Percentiles rank a stretch among this genome's conserved stretches.
phyloP scores from a whole-genome alignment of 2,113 vertebrate species.

The Butorides virescens region DNA sequence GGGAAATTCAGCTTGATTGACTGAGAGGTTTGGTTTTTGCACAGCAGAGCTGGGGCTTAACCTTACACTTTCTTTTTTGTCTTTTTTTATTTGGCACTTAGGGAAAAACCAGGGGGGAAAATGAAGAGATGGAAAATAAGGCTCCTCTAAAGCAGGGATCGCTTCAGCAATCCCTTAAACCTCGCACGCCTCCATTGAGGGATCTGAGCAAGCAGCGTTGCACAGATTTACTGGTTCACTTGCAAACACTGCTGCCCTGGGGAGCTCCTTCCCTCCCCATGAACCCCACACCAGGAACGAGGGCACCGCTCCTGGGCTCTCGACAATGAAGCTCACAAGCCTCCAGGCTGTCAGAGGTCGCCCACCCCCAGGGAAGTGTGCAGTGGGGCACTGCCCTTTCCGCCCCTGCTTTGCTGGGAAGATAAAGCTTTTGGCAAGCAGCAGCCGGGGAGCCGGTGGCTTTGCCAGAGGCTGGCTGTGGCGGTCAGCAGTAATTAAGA shows the following conservation, averaged over 20 bases:
- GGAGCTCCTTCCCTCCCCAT: not conserved
- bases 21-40: accelerated
- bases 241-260: accelerated
- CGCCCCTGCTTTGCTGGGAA: not conserved
- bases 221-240: not conserved
- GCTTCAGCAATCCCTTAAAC: not conserved
- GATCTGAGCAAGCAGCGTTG: accelerated
- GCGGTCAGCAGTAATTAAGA: not conserved
- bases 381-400: not conserved
- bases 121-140: not conserved
- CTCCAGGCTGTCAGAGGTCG: not conserved
- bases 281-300: accelerated
- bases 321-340: accelerated
- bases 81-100: not conserved
- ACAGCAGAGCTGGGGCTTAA: not conserved
- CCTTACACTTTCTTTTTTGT: not conserved
- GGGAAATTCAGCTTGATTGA: not conserved
- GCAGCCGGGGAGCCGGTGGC: not conserved
- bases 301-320: not conserved
- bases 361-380: accelerated
- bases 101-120: not conserved
- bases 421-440: not conserved
- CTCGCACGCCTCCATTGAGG: accelerated
- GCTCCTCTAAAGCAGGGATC: not conserved
- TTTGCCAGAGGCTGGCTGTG: not conserved